Evolutionary conservation across 2,888 invertebrate genomes (phyloP).

Genomic region (Tiliacea citrago): DNA sequence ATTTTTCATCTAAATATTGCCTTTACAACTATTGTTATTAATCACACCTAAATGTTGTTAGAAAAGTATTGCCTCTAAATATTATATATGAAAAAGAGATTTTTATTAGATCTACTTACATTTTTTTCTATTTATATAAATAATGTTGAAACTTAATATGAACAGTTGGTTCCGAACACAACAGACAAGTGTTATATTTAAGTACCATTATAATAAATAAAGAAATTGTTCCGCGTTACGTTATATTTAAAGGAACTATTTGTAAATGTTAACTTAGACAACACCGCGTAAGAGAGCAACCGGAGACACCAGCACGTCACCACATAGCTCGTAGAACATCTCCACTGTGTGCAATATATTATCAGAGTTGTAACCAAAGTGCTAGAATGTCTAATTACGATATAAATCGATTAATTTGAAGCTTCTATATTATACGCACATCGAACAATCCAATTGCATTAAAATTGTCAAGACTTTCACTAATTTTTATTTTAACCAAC

Average conservation of each 20-base stretch:
- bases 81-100: slow-evolving; percentile 85
- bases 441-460: slow-evolving; percentile 81
- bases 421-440: slow-evolving; percentile 86
- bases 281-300: slow-evolving; percentile 81
- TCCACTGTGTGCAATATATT: slow-evolving; percentile 82
- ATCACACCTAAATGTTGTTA: slow-evolving; percentile 88
- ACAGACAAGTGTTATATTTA: slow-evolving; percentile 78
- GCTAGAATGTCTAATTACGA: slow-evolving; percentile 86
- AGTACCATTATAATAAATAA: slow-evolving; percentile 84
- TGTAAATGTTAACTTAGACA: slow-evolving; percentile 69
- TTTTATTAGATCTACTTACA: slow-evolving; percentile 86
- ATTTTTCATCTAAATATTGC: slow-evolving; percentile 83
- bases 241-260: slow-evolving; percentile 77
- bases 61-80: slow-evolving; percentile 90
- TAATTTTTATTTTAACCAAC: slow-evolving; percentile 75
- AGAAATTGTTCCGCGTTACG: slow-evolving; percentile 70
- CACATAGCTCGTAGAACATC: slow-evolving; percentile 70
- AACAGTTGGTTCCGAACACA: slow-evolving; percentile 78
- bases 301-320: slow-evolving; percentile 76
- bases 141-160: slow-evolving; percentile 80
- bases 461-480: slow-evolving; percentile 79
- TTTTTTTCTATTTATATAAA: slow-evolving; percentile 79
- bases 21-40: slow-evolving; percentile 87
- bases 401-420: slow-evolving; percentile 87
- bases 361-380: slow-evolving; percentile 83